Conservation (phyloP, 1,140 invertebrate genomes). For the Brachystomella parvula region DNA sequence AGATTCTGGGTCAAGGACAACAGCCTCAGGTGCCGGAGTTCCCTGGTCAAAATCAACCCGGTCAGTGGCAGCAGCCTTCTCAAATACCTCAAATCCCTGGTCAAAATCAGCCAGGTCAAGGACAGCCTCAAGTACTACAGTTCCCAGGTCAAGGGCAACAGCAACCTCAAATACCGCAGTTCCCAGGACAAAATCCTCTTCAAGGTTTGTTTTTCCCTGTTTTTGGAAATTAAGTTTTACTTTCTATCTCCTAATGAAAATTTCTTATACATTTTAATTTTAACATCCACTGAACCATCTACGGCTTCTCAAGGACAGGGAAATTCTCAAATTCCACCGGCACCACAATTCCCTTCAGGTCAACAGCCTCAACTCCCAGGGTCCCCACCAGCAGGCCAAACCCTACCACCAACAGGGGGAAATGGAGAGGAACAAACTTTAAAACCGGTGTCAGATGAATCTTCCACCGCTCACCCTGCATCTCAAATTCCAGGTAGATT, state of each 20-base stretch:
- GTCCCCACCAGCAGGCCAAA: conserved; percentile 1
- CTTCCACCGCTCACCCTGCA: neutral
- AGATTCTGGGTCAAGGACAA: neutral
- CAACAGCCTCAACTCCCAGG: neutral
- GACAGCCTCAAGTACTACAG: conserved; percentile 6
- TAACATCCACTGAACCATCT: neutral
- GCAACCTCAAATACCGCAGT: neutral
- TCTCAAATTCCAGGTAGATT: neutral
- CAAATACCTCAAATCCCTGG: neutral
- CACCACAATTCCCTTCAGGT: neutral
- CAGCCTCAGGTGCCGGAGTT: neutral
- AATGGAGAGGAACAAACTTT: no score
- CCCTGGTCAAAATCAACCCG: neutral
- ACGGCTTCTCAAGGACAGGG: neutral
- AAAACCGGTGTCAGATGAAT: neutral
- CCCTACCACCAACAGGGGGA: conserved; percentile 3
- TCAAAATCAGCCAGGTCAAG: conserved; percentile 5
- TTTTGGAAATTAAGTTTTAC: no score
- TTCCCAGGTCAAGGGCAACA: neutral
- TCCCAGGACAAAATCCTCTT: neutral
- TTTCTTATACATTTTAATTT: no score
- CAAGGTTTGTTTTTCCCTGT: no score
- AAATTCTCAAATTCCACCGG: neutral
- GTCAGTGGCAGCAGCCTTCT: neutral
- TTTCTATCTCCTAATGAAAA: no score